Base-by-base conservation (phyloP, 2,797 vertebrate genomes). In the Gadopsis marmoratus region DNA sequence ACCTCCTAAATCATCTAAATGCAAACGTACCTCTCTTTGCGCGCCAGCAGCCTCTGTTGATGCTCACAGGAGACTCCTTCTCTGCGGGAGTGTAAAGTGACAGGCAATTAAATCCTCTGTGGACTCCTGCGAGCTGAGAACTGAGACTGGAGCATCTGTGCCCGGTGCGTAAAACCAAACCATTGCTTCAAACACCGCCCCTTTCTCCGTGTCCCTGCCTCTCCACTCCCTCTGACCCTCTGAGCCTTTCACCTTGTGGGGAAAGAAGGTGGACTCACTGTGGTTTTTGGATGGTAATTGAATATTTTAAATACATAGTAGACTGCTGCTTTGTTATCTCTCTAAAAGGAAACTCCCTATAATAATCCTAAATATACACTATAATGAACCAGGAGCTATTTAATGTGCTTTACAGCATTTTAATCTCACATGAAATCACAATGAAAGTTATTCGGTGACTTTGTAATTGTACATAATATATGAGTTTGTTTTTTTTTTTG, bases 81-180 rank as follows among this genome's bases (percentile, higher is more conserved):
- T 71, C 50, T 39, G 62, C 59, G 23, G 69, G 78, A 66, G 63
- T 58, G 7, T 53, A 7, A 43, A 50, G 26, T 76, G 71, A 79
- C 81, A 69, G 72, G 66, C 39, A 26, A 43, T 58, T 59, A 75
- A 79, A 85, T 86, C 81, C 79, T 85, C 71, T 35, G 78, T 33
- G 73, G 63, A 69, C 61, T 78, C 79, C 64, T 17, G 60, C 48
- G 77, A 59, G 62, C 83, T 61, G 69, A 53, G 35, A 21, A 45
- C 29, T 45, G 79, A 76, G 84, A 85, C 84, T 82, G 83, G 64
- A 69, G 85, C 86, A 59, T 79, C 68, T 76, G 77, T 6, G 68
- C 19, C 69, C 74, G 81, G 74, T 82, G 89, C 78, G 90, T 91
- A 81, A 88, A 90, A 74, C 31, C 66, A 26, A 82, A 72, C 1